A percentile compares a stretch with the other conserved stretches of the same genome.
These are phyloP conservation scores for Mystacornis crossleyi DNA, from an alignment of 2,113 vertebrate species.

Conservation along the genomic window DNA sequence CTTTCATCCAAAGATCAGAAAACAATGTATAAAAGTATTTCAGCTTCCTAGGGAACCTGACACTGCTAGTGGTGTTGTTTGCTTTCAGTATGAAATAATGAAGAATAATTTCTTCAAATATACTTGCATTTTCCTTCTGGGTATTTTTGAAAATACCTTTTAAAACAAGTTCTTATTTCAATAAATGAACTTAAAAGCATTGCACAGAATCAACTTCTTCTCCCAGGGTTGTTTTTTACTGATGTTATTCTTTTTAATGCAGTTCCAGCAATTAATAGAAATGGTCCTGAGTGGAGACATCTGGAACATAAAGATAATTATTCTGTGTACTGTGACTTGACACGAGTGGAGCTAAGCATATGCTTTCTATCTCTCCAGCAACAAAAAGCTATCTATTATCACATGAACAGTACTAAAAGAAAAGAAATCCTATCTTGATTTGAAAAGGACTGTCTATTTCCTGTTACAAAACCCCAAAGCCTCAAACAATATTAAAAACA, in stretches of 20 bases:
- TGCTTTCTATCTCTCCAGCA: neutral
- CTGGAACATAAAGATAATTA: neutral
- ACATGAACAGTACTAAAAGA: neutral
- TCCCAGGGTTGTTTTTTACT: neutral
- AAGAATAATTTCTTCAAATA: neutral
- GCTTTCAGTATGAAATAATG: neutral
- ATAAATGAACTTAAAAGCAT: neutral
- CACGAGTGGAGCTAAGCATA: neutral
- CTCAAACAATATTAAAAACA: neutral
- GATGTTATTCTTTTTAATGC: neutral
- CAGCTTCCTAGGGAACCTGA: neutral
- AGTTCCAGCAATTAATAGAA: neutral
- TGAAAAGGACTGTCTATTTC: neutral
- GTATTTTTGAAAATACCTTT: neutral
- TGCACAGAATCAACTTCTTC: neutral
- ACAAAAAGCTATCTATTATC: neutral
- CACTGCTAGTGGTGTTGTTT: neutral
- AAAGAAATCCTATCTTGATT: neutral
- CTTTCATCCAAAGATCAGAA: neutral
- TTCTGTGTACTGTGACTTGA: neutral
- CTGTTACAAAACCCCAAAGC: accelerated
- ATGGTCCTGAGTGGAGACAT: neutral
- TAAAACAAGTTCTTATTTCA: neutral
- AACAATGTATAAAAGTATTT: neutral
- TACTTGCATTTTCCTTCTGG: neutral